Base-by-base conservation (phyloP, 2,797 vertebrate species). In the Squalus acanthias region DNA sequence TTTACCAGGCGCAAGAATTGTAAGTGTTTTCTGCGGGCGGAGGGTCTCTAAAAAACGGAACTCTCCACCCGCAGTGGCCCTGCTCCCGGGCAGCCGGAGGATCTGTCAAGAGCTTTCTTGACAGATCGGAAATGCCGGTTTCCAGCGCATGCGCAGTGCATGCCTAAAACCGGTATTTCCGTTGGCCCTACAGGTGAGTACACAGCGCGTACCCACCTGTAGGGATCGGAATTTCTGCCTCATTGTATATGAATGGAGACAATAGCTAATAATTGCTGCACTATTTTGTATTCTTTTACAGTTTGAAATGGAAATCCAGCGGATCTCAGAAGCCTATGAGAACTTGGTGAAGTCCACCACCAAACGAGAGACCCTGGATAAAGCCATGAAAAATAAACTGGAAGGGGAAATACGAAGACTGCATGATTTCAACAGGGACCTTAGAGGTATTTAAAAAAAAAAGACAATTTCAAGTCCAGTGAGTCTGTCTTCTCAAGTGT, bases 391-490 rank as follows among this genome's bases (percentile, higher is more conserved):
- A 96, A 98, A 98, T 97, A 99, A 98, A 97, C 97, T 99, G 0
- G 98, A 99, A 97, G 98, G 98, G 10, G 98, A 99, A 97, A 98
- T 99, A 96, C 97, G 98, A 96, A 98, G 98, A 95, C 98, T 99
- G 96, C 98, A 98, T 0, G 98, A 99, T 97, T 99, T 99, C 97
- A 99, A 99, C 97, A 98, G 98, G 96, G 98, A 99, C 97, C 97
- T 99, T 63, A 98, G 98, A 97, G 98, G 98, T 98, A 97, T 96
- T 95, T 70, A 26, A 26, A 6, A 39, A 26, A 33, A n/a, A 92
- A 33, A 65, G 39, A 24, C 10, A 92, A 60, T 4, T 65, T 65
- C 26, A 95, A 69, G 20, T 24, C 88, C 29, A 91, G 20, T 46
- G 15, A 67, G 22, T 20, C 22, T 50, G 20, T 46, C 39, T 67